Percentiles rank a stretch among this genome's conserved stretches.
phyloP scores from a whole-genome alignment of 2,797 vertebrate species.

The Avahi laniger region DNA sequence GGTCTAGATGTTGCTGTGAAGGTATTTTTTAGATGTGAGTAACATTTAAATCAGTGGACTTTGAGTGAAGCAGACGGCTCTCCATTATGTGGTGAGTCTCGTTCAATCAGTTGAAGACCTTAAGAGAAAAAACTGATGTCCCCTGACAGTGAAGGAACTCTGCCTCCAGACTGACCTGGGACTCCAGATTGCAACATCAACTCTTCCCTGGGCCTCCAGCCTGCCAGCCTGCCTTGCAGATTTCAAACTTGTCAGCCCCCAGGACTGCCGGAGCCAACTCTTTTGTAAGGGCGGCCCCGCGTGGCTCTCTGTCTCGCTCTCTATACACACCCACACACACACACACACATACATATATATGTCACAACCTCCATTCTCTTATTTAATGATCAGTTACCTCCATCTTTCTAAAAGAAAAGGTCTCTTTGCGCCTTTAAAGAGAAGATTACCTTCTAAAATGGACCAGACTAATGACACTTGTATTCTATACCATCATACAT shows the following conservation, averaged over 20 bases:
- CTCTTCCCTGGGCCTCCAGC: background rate
- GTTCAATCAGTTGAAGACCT: background rate
- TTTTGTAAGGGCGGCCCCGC: background rate
- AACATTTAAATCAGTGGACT: background rate
- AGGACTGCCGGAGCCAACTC: background rate
- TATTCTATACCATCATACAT: background rate
- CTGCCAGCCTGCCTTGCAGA: background rate
- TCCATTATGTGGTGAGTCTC: background rate
- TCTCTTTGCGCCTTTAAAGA: background rate
- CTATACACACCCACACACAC: background rate
- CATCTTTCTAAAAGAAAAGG: slow-evolving; percentile 2
- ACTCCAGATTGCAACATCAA: background rate
- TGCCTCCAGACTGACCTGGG: background rate
- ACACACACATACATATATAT: background rate
- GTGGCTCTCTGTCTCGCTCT: background rate
- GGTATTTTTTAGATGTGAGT: background rate
- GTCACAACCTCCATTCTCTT: background rate
- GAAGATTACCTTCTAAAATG: slow-evolving; percentile 1
- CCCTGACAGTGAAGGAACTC: background rate
- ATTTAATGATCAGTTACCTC: background rate
- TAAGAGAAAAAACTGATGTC: background rate
- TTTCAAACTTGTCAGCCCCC: background rate
- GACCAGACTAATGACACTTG: background rate
- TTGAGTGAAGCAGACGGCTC: background rate
- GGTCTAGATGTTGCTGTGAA: background rate